phyloP scores from a whole-genome alignment of 2,888 invertebrate species.

The Eristalis arbustorum region DNA sequence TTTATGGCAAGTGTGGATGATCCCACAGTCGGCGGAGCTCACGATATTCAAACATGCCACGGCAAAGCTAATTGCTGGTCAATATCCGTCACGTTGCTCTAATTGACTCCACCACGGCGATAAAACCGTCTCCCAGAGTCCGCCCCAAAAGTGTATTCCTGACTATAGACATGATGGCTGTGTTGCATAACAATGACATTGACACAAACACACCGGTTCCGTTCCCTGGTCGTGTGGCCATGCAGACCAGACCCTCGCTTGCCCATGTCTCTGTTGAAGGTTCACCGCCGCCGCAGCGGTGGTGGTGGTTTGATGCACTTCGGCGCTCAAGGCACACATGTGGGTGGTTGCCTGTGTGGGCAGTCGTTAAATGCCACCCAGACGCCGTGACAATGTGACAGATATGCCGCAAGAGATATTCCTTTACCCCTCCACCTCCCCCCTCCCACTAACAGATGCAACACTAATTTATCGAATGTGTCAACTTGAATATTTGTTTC shows the following conservation, averaged over 20 bases:
- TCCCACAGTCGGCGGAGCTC: conserved; percentile 1
- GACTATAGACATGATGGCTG: background rate
- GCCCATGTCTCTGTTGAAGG: conserved; percentile 17
- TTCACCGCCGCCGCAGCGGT: background rate
- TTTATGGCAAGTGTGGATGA: background rate
- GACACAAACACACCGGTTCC: conserved; percentile 2
- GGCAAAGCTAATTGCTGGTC: conserved; percentile 33
- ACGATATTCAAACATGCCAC: background rate
- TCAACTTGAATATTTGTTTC: conserved; percentile 34
- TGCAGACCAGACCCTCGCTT: background rate
- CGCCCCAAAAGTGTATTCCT: conserved; percentile 8
- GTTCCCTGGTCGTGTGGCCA: background rate
- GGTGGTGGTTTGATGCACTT: background rate
- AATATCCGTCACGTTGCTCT: conserved; percentile 26
- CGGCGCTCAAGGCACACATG: background rate
- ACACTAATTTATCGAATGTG: conserved; percentile 43
- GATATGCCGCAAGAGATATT: conserved; percentile 21
- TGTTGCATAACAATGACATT: conserved; percentile 59
- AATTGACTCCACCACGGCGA: background rate
- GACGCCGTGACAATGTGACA: conserved; percentile 34
- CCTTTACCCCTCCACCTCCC: background rate
- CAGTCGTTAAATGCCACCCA: conserved; percentile 40
- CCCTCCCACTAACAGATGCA: background rate
- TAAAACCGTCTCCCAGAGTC: background rate
- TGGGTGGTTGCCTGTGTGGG: conserved; percentile 48